Conservation (phyloP, 2,797 vertebrate genomes). For the Geotrypetes seraphini region DNA sequence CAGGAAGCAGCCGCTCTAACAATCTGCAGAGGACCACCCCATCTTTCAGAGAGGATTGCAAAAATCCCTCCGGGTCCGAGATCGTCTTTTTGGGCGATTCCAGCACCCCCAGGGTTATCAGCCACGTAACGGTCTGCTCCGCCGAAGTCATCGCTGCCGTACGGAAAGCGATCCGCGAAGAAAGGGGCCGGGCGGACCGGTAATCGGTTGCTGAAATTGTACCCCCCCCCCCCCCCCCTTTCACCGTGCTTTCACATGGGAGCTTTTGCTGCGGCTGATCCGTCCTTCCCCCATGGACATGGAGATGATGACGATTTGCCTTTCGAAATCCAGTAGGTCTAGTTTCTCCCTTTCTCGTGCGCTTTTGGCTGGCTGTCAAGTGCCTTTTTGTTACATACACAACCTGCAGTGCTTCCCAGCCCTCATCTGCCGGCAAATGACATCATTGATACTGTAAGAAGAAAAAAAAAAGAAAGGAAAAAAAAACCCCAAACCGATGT, state of each 20-base stretch:
- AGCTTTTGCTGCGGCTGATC: constrained; percentile 32
- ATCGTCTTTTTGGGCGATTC: constrained; percentile 94
- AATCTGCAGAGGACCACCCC: constrained; percentile 86
- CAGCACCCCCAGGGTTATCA: constrained; percentile 88
- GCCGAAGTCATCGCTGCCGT: constrained; percentile 75
- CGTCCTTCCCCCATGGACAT: constrained; percentile 57
- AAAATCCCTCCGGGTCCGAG: constrained; percentile 83
- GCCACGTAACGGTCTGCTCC: constrained; percentile 95
- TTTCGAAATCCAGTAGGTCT: constrained; percentile 60
- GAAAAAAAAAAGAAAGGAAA: constrained; percentile 1
- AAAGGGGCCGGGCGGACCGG: constrained; percentile 2
- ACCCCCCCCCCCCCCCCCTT: constrained; percentile 8
- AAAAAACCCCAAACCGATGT: too few species aligned
- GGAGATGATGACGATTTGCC: constrained; percentile 62
- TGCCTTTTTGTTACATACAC: constrained; percentile 51
- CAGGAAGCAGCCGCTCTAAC: constrained; percentile 85
- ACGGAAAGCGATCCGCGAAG: neutral
- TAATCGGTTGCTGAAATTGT: neutral
- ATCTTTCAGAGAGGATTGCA: constrained; percentile 78
- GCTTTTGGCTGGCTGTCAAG: constrained; percentile 69
- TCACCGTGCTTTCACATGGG: constrained; percentile 39
- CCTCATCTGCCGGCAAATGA: constrained; percentile 65
- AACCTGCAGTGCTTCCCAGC: constrained; percentile 45
- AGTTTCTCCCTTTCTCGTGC: constrained; percentile 34
- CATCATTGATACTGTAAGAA: constrained; percentile 61